Base-by-base conservation (phyloP, 2,113 vertebrate genomes). In the Procapra przewalskii region DNA sequence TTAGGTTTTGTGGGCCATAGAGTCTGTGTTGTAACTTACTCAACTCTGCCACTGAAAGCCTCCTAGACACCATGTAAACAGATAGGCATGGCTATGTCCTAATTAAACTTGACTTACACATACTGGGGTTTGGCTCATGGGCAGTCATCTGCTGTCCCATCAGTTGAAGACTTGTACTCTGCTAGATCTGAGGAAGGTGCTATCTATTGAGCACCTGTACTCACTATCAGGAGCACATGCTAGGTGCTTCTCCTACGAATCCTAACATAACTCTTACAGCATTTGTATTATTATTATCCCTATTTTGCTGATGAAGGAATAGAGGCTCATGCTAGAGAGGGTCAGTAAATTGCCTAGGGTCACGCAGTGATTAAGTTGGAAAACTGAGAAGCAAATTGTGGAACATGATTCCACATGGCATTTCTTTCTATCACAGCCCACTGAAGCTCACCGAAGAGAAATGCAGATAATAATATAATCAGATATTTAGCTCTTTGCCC, bases 101-200 rank as follows among this genome's bases (percentile, higher is more conserved):
- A 84, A 27, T 83, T 67, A 90, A 94, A 55, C 60, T 93, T 95
- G 92, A 82, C 85, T 93, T 52, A 87, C 29, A 57, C 77, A 90
- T 75, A 77, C 19, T 23, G 40, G 45, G 62, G n/a, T 67, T 60
- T 77, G 71, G 48, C 43, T 36, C 25, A 27, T 1, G 25, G 43
- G 29, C 85, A 67, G 71, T 27, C 11, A 64, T 27, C 27, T 40
- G 50, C 40, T 60, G 27, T 14, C 25, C 16, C 59, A 21, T 48
- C 43, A 79, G 16, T 25, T 31, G 45, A 5, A 59, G 62, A 48
- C 7, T 11, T 82, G 8, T 5, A 21, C 36, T 17, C 67, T 19
- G 5, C 0, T 6, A 21, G 12, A 54, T 59, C 40, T 64, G 15
- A 10, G 23, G 71, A n/a, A 33, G 40, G 55, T 40, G 29, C 21